phyloP scores from a whole-genome alignment of 2,888 invertebrate species.

The Julus scanicus region DNA sequence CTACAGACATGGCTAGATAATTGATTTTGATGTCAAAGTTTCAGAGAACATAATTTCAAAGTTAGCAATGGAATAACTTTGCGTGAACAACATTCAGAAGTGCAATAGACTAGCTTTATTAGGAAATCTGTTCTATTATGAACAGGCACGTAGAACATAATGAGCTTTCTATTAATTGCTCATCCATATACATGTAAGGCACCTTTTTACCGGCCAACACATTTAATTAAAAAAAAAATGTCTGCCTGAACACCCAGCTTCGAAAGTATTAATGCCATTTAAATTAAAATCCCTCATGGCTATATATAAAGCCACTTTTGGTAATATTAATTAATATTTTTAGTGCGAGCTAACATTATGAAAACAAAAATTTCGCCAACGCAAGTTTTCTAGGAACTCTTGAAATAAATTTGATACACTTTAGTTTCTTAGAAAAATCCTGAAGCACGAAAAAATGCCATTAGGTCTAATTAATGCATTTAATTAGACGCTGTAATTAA shows the following conservation, averaged over 20 bases:
- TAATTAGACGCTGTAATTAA: background rate
- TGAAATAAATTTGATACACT: background rate
- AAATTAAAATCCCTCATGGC: slow-evolving; percentile 10
- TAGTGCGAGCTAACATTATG: background rate
- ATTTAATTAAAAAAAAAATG: background rate
- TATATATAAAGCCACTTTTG: background rate
- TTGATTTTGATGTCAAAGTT: background rate
- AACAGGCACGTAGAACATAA: background rate
- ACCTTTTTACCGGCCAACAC: background rate
- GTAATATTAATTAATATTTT: slow-evolving; percentile 33
- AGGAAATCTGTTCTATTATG: background rate
- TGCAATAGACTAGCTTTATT: too few relatives aligned
- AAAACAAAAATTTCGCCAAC: background rate
- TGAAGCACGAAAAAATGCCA: background rate
- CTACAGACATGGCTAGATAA: background rate
- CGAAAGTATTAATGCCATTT: background rate
- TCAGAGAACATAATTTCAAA: background rate
- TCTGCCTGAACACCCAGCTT: background rate
- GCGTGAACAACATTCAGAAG: background rate
- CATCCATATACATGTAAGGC: too few relatives aligned
- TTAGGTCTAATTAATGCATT: slow-evolving; percentile 7
- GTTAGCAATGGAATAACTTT: background rate
- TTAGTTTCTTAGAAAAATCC: background rate
- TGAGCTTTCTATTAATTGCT: background rate
- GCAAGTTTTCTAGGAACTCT: background rate